These are phyloP conservation scores for Pterophyllum scalare DNA, from an alignment of 2,113 vertebrate species.

Conservation along the genomic window DNA sequence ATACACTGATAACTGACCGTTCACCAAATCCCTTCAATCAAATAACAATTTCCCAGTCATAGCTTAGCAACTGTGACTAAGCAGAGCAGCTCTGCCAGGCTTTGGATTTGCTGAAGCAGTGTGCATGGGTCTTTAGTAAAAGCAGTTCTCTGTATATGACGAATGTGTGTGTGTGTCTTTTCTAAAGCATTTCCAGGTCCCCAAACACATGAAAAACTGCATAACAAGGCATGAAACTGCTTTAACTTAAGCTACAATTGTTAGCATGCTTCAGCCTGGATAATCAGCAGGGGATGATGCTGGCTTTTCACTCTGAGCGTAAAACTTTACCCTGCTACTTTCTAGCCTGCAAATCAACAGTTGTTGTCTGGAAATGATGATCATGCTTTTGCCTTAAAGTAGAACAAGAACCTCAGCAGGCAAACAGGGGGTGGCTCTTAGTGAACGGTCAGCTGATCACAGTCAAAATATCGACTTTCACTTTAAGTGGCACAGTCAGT, in stretches of 20 bases:
- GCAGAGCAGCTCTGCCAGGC: neutral
- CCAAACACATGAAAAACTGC: neutral
- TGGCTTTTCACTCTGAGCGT: neutral
- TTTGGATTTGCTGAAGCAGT: neutral
- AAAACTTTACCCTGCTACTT: neutral
- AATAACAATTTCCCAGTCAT: neutral
- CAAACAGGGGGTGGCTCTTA: neutral
- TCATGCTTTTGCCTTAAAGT: neutral
- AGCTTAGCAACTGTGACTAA: neutral
- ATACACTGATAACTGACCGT: constrained; percentile 8
- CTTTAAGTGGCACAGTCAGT: constrained; percentile 38
- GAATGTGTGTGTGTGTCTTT: neutral
- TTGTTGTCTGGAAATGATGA: neutral
- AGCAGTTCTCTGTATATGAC: neutral
- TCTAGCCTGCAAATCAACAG: neutral
- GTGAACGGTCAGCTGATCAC: constrained; percentile 24
- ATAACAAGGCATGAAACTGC: neutral
- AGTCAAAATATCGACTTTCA: constrained; percentile 35
- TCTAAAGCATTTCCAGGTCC: neutral
- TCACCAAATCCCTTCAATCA: neutral
- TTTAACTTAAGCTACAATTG: neutral
- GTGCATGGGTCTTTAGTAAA: neutral
- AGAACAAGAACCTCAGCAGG: neutral
- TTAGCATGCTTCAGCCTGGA: neutral
- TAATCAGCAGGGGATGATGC: neutral